These are phyloP conservation scores for Tetraneura akinire DNA, from an alignment of 1,140 invertebrate species.

Conservation along the genomic window DNA sequence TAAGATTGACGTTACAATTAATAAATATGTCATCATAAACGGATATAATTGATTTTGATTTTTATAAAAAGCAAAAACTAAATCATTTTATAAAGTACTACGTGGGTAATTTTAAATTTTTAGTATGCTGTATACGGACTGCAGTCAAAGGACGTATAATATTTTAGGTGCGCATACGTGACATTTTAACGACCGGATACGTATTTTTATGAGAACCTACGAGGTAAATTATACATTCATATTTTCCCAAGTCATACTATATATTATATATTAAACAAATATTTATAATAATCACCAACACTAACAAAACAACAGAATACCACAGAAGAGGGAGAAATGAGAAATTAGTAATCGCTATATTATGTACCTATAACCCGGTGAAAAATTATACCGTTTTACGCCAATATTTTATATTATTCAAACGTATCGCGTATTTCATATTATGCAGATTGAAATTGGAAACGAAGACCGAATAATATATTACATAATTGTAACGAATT, in stretches of 20 bases:
- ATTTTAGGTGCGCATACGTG: slow-evolving; percentile 4
- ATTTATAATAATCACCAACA: slow-evolving; percentile 1
- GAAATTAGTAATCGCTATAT: background rate
- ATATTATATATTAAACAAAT: slow-evolving; percentile 25
- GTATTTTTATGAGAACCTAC: slow-evolving; percentile 37
- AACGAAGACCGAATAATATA: no score
- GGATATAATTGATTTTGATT: slow-evolving; percentile 18
- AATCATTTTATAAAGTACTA: slow-evolving; percentile 20
- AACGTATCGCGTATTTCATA: background rate
- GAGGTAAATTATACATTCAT: background rate
- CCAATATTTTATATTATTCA: no score
- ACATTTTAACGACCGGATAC: slow-evolving; percentile 48
- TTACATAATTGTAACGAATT: no score
- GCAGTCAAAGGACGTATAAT: slow-evolving; percentile 13
- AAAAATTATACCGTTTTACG: no score
- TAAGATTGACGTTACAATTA: no score
- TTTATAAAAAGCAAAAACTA: slow-evolving; percentile 12
- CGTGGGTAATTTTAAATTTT: slow-evolving; percentile 7
- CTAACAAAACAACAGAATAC: background rate
- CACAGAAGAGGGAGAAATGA: no score
- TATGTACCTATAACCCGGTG: no score
- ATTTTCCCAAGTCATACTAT: background rate
- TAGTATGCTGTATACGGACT: background rate
- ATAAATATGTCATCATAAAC: no score
- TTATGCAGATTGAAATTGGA: background rate